These are phyloP conservation scores for Mormyrops attenuatus DNA, from an alignment of 2,797 vertebrate genomes.

Conservation along the genomic window DNA sequence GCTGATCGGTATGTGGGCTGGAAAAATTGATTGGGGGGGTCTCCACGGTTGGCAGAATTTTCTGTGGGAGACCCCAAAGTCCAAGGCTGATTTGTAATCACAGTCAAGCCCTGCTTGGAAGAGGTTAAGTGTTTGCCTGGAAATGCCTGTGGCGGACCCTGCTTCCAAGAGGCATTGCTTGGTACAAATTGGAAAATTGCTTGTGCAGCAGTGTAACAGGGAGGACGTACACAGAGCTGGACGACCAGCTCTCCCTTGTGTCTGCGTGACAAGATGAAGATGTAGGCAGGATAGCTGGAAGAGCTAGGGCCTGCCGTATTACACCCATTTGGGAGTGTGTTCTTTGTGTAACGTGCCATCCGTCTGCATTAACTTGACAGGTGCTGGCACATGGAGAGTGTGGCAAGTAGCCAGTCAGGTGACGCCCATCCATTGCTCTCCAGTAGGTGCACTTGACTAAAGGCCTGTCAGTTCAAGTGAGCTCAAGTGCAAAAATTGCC, in stretches of 20 bases:
- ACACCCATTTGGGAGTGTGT: not conserved
- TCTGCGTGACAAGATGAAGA: constrained; percentile 24
- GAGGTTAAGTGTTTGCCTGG: constrained; percentile 41
- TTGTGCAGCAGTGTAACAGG: not conserved
- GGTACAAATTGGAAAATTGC: constrained; percentile 34
- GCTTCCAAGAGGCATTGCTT: constrained; percentile 41
- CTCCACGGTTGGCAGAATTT: not conserved
- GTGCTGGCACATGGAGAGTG: not conserved
- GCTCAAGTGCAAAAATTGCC: not conserved
- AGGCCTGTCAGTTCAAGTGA: not conserved
- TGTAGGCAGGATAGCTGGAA: not conserved
- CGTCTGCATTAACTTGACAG: not conserved
- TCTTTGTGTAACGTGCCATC: constrained; percentile 10
- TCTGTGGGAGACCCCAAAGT: not conserved
- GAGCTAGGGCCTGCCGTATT: not conserved
- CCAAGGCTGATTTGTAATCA: not conserved
- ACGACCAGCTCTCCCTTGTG: not conserved
- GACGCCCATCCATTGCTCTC: not conserved
- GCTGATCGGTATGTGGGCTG: not conserved
- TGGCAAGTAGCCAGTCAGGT: not conserved
- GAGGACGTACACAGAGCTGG: not conserved
- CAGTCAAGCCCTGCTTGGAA: constrained; percentile 8
- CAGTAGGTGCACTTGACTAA: not conserved
- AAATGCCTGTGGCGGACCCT: constrained; percentile 51
- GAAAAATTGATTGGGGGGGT: not conserved